Base-by-base conservation (phyloP, 2,797 vertebrate genomes). In the Selene dorsalis region DNA sequence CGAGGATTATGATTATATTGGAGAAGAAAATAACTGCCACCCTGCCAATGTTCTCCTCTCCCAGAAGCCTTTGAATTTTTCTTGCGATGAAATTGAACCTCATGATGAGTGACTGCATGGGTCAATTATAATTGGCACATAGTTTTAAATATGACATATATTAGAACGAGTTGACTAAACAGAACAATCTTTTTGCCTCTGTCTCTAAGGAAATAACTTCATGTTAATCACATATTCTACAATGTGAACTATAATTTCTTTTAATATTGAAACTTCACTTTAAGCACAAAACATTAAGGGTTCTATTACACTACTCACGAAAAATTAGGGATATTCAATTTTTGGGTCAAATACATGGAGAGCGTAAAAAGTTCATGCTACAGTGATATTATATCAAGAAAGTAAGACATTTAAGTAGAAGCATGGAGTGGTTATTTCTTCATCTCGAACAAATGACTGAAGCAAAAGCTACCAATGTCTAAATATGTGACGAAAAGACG, bases 11-110 rank as follows among this genome's bases (percentile, higher is more conserved):
- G 70, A 89, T 87, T 26, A 80, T 28, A 35, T 53, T 39, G 55
- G 64, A 16, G 47, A 63, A 41, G 65, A 83, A 77, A 81, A 92
- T n/a, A 50, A 26, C 70, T 77, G 73, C 69, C 18, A 73, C 22
- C 62, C 87, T 89, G 52, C 67, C 68, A 67, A 85, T 84, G 81
- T 91, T 84, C 18, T 3, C 77, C 48, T 59, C 24, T 69, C 22
- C 60, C 45, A 63, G 57, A 81, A 77, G 32, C 8, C 39, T 67
- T 24, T 68, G 47, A 73, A 52, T 20, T 8, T 28, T 52, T 52
- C 69, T 87, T 93, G 79, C 10, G 60, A 80, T 32, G 22, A 80
- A 88, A 80, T 67, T 45, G 0, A 69, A 74, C 35, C 26, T 56
- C 50, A 73, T 77, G 1, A 0, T 63, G 24, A 66, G 28, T 38